Evolutionary conservation across 2,888 invertebrate genomes (phyloP), one percentile per base, ranked within the genome.

Genomic region (Zonitis immaculata): DNA sequence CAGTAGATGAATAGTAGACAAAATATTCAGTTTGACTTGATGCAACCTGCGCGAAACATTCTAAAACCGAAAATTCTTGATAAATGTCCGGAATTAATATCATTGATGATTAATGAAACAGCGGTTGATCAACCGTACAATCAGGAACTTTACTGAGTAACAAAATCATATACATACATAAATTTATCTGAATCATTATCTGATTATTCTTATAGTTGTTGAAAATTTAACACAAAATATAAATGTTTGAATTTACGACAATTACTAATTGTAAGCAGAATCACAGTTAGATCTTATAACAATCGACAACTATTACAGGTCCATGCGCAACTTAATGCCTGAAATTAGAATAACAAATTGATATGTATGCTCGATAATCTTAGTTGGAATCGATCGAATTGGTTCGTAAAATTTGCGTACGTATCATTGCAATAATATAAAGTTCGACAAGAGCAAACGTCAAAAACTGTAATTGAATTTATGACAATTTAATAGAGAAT

Each of bases 61-160:
- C 54, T 60, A 54, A 67, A 63, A 64, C 63, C 66, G 69, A 69
- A 70, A 68, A 69, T 67, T 67, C 64, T 62, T 69, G 70, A 71
- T 72, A 71, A 70, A 72, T 70, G 71, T 61, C 69, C 68, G 65
- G 67, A 69, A 71, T 73, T 72, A 71, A 71, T 71, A 71, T 68
- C 68, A 65, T 64, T 62, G 65, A 67, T 72, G 71, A 72, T 71
- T 71, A 71, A 72, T 72, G 70, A 65, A 67, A 66, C 67, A 62
- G 58, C 64, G 61, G 65, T 62, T 65, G 63, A 61, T 63, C 64
- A 66, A 62, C 64, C 64, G 67, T 59, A 65, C 63, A 66, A 63
- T 65, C 64, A 68, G 65, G 64, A 69, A 68, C 67, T 68, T 56
- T 59, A 61, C 60, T 60, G 56, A 63, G 59, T 64, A 62, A 62